These are phyloP conservation scores for Tachycineta bicolor DNA, from an alignment of 2,113 vertebrate genomes.

Conservation along the genomic window DNA sequence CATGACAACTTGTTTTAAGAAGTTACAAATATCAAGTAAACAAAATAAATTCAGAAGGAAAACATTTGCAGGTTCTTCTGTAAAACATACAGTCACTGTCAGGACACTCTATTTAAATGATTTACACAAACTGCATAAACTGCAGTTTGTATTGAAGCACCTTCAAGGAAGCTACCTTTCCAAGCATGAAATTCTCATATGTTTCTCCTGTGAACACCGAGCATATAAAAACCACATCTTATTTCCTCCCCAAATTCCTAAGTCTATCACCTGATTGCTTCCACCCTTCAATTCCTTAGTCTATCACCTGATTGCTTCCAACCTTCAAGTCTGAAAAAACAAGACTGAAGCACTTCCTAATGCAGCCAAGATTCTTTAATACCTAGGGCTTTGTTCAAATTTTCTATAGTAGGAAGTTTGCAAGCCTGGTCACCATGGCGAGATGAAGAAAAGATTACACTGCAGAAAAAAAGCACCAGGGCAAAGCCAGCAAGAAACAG, in stretches of 20 bases:
- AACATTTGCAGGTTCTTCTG: neutral
- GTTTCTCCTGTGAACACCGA: neutral
- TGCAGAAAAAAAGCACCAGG: constrained; percentile 19
- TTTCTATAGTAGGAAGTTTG: constrained; percentile 33
- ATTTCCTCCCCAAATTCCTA: neutral
- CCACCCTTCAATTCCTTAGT: neutral
- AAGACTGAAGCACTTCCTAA: neutral
- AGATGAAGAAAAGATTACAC: constrained; percentile 8
- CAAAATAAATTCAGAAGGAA: constrained; percentile 23
- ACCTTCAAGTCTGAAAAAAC: neutral
- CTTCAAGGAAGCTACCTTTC: neutral
- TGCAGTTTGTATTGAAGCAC: neutral
- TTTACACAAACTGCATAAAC: constrained; percentile 17
- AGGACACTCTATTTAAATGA: neutral
- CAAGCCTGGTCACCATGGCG: constrained; percentile 29
- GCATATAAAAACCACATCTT: neutral
- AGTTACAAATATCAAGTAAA: neutral
- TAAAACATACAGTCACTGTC: neutral
- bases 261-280: neutral
- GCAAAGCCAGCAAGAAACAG: neutral
- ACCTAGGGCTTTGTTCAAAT: constrained; percentile 8
- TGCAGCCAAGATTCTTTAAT: neutral
- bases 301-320: neutral
- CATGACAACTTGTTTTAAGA: neutral
- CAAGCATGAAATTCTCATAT: neutral